Conservation (phyloP, 2,888 invertebrate genomes). For the Marasmarcha lunaedactyla region DNA sequence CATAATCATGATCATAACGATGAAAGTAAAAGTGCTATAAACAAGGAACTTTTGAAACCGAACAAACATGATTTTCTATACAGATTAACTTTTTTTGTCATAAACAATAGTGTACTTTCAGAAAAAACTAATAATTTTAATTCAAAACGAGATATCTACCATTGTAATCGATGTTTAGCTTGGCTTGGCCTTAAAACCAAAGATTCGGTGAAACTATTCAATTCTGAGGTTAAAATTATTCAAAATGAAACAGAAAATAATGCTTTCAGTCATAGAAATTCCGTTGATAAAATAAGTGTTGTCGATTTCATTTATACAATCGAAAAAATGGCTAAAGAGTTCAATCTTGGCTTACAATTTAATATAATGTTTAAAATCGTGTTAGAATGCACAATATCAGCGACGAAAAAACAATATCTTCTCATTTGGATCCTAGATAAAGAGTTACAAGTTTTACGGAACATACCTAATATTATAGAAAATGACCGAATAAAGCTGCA, state of each 20-base stretch:
- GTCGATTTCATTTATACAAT: conserved; percentile 68
- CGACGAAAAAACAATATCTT: conserved; percentile 56
- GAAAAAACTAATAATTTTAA: conserved; percentile 58
- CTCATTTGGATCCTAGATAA: conserved; percentile 74
- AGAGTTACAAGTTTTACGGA: conserved; percentile 60
- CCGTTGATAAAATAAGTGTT: conserved; percentile 29
- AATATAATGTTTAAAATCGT: conserved; percentile 67
- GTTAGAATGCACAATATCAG: conserved; percentile 53
- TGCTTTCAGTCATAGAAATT: conserved; percentile 33
- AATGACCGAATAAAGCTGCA: conserved; percentile 40
- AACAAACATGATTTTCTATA: conserved; percentile 69
- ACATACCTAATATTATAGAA: conserved; percentile 27
- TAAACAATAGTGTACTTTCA: conserved; percentile 45
- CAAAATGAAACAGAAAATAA: conserved; percentile 25
- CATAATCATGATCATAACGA: conserved; percentile 13
- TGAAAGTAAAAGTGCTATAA: conserved; percentile 12
- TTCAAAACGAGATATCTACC: conserved; percentile 47
- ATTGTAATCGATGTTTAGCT: conserved; percentile 69
- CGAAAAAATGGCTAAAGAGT: conserved; percentile 57
- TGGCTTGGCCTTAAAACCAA: conserved; percentile 68
- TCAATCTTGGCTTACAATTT: conserved; percentile 54
- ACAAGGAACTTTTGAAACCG: conserved; percentile 41
- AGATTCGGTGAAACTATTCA: conserved; percentile 64
- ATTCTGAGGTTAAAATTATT: conserved; percentile 63
- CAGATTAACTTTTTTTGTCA: conserved; percentile 64